Evolutionary conservation across 2,113 vertebrate genomes (phyloP), one percentile per base, ranked within the genome.

Genomic region (Seriola dumerili): DNA sequence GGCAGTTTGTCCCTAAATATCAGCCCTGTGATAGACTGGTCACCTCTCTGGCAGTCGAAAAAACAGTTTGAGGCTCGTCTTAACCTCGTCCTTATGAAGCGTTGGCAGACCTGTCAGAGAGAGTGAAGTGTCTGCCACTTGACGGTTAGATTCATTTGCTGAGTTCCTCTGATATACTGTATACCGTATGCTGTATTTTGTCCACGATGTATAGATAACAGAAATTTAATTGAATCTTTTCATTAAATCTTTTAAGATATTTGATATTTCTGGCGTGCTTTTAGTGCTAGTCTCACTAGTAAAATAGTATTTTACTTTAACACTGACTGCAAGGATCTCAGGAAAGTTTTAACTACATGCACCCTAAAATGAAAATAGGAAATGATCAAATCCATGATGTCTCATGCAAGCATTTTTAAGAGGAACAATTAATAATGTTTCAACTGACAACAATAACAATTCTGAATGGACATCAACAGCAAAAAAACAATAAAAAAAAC

Each of bases 401-500:
- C 36, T 40, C 57, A 54, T 42, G 25, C 7, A 61, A 50, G 36
- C 32, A 72, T 69, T 77, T 85, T 61, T 9, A 81, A 73, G 58
- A 38, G 61, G 25, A 62, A 57, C 57, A 75, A 58, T 64, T 8
- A 36, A 17, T 46, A 61, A 62, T 34, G 10, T 70, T 81, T 78
- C 36, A 65, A 69, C 29, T 75, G 21, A 59, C 74, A 73, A 25
- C 19, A 64, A 89, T 14, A 85, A 16, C 71, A 87, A 88, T 70
- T 93, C 68, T 86, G 72, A 74, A 78, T 55, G 25, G 64, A 83
- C 42, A 84, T 46, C 36, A 64, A 85, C 61, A 80, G 10, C 11
- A 72, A 64, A 93, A 93, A 87, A 80, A 68, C 62, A 71, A 17
- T 71, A 50, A 83, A 69, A 69, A 85, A 13, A 75, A 48, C 77